Base-by-base conservation (phyloP, 2,113 vertebrate species). In the Nothoprocta pentlandii region DNA sequence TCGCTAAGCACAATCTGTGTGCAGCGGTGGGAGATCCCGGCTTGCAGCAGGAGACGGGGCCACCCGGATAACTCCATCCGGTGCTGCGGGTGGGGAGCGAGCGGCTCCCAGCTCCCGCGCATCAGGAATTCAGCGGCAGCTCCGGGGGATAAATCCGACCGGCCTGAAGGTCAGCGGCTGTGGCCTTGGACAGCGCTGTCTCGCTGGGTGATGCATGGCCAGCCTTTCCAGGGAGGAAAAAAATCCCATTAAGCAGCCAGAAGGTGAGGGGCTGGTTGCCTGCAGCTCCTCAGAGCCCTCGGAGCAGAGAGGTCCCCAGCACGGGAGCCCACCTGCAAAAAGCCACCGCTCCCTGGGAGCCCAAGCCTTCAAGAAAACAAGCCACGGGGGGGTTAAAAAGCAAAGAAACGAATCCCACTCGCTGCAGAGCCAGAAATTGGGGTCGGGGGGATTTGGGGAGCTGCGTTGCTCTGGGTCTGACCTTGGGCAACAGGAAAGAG, bases 161-260 rank as follows among this genome's bases (percentile, higher is more conserved):
- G 86, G 82, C 94, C 91, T 90, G 89, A 95, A 95, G 93, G 94
- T 75, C 91, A 94, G 85, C 85, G 93, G 89, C 86, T 96, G 89
- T 81, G 73, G 67, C 88, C 85, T 90, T 41, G 91, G 81, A 94
- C 76, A 93, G 75, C 87, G 84, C n/a, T 54, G 85, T 95, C 95
- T 96, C 90, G 80, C 46, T 30, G 41, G 67, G 89, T 96, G 85
- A 97, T 96, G 85, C 85, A 97, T 94, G 93, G 92, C 76, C 73
- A 39, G 58, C 77, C 51, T 22, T 91, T 94, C 89, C 2, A 1
- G 39, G 63, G 90, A 87, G 63, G 90, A 87, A 96, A 56, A 56
- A 87, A 93, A 93, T 78, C 56, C 85, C 93, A 90, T 95, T 95
- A 90, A 92, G 36, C 59, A 84, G 79, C 66, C 87, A 49, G 49